A percentile compares a stretch with the other conserved stretches of the same genome.
Evolutionary conservation across 2,797 vertebrate species (phyloP).

Genomic region (Pristis pectinata): DNA sequence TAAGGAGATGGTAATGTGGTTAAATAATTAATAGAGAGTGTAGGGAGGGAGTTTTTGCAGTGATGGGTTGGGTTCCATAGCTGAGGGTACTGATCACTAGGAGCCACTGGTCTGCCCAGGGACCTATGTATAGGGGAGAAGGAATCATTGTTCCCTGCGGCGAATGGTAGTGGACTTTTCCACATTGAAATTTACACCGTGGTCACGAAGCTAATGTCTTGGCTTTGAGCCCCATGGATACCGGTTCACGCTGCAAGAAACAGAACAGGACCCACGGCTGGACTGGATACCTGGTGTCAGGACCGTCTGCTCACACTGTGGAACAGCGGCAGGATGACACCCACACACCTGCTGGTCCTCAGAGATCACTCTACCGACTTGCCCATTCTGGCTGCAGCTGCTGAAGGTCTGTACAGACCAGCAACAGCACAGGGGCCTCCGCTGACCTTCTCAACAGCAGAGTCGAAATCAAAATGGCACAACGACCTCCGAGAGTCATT

Average conservation of each 20-base stretch:
- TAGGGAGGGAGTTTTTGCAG: too few relatives aligned
- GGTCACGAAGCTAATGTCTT: neutral
- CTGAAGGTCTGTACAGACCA: neutral
- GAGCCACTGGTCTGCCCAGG: too few relatives aligned
- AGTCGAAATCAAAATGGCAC: neutral
- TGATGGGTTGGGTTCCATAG: too few relatives aligned
- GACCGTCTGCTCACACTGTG: neutral
- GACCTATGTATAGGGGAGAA: neutral
- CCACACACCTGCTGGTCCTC: neutral
- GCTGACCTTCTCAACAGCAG: neutral
- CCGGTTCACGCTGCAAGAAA: neutral
- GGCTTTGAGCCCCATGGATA: neutral
- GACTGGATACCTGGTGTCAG: neutral
- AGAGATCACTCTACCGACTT: neutral
- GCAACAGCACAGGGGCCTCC: too few relatives aligned
- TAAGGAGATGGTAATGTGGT: too few relatives aligned
- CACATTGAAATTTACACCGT: neutral
- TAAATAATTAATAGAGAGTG: too few relatives aligned
- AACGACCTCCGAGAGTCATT: neutral
- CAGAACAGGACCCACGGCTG: neutral
- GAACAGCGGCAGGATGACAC: neutral
- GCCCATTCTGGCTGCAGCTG: neutral
- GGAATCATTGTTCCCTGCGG: neutral
- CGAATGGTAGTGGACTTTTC: too few relatives aligned
- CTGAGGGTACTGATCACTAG: too few relatives aligned